phyloP scores from a whole-genome alignment of 2,888 invertebrate species.

The Hartigia nigra region DNA sequence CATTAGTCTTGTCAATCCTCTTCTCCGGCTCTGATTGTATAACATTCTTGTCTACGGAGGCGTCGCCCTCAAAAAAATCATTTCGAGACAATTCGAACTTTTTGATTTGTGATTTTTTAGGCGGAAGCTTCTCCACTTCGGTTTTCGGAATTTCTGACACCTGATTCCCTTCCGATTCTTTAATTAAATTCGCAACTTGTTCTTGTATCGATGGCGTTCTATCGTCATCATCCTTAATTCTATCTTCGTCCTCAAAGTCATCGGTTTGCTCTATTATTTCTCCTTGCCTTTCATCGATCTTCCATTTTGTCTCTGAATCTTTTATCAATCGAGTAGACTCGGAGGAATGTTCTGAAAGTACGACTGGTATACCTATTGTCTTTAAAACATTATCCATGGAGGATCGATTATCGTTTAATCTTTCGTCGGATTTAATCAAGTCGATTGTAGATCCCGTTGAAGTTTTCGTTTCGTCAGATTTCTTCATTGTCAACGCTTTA shows the following conservation, averaged over 20 bases:
- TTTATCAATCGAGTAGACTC: not conserved
- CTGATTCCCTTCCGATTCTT: not conserved
- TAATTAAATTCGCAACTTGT: not conserved
- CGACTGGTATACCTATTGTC: not conserved
- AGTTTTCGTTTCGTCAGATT: constrained; percentile 8
- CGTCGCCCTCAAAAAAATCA: constrained; percentile 44
- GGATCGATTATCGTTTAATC: not conserved
- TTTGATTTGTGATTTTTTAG: constrained; percentile 62
- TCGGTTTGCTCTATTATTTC: constrained; percentile 10
- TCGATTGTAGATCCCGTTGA: not conserved
- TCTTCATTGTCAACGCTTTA: not conserved
- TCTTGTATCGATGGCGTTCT: not conserved
- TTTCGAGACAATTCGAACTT: constrained; percentile 59
- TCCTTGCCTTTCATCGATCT: not conserved
- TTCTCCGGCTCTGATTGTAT: constrained; percentile 22
- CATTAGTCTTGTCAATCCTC: constrained; percentile 26
- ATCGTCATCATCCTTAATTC: constrained; percentile 1
- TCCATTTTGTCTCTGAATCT: not conserved
- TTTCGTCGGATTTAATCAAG: constrained; percentile 1
- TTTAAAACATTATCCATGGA: not conserved
- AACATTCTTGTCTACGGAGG: constrained; percentile 22
- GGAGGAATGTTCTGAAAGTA: not conserved
- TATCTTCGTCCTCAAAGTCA: constrained; percentile 7
- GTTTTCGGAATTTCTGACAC: not conserved
- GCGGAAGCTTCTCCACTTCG: constrained; percentile 48